phyloP scores from a whole-genome alignment of 2,113 vertebrate genomes.

The Azemiops feae region DNA sequence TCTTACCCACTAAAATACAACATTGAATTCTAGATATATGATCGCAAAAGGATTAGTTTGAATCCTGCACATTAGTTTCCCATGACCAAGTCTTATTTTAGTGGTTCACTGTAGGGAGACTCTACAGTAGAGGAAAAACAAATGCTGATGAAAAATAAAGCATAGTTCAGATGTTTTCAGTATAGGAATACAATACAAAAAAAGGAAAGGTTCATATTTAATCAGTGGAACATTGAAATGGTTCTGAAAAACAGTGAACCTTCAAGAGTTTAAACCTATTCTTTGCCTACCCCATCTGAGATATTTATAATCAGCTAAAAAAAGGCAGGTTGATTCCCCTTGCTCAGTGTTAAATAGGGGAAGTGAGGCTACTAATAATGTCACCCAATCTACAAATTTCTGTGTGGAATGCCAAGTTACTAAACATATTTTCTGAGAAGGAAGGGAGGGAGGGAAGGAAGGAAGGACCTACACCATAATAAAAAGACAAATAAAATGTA shows the following conservation, averaged over 20 bases:
- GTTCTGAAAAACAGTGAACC: not conserved
- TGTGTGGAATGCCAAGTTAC: no score
- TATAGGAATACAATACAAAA: not conserved
- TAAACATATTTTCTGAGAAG: no score
- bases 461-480: no score
- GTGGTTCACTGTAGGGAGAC: not conserved
- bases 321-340: no score
- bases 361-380: no score
- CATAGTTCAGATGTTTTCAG: not conserved
- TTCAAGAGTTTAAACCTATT: not conserved
- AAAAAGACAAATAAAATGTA: no score
- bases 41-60: not conserved
- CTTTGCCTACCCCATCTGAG: not conserved
- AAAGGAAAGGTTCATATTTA: not conserved
- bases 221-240: not conserved
- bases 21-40: not conserved
- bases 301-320: no score
- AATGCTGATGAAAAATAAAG: not conserved
- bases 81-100: not conserved
- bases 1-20: not conserved
- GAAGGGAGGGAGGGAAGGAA: no score
- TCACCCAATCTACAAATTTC: no score
- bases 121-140: not conserved
- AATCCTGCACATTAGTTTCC: constrained; percentile 11
- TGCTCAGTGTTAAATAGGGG: no score